Base-by-base conservation (phyloP, 1,140 invertebrate genomes). In the Eriosoma lanigerum region DNA sequence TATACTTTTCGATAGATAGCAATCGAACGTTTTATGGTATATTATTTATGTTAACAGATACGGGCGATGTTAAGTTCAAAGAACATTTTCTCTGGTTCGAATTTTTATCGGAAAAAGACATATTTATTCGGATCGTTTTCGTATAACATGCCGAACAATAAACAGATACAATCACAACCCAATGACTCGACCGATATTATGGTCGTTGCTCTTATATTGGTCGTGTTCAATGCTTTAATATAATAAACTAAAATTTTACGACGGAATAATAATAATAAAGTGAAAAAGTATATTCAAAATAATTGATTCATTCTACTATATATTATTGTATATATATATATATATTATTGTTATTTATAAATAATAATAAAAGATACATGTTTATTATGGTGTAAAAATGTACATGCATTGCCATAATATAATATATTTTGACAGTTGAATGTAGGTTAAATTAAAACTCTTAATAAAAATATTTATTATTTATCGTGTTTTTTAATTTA, bases 41-140 rank as follows among this genome's bases (percentile, higher is more conserved):
- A 50, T 72, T 72, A 72, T 72, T 72, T 72, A 72, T 52, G 68
- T 72, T 29, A 52, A 29, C 46, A 72, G 48, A 72, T 50, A 72
- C 26, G 48, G 52, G 19, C 24, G 66, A 70, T 46, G 44, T 70
- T 50, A 26, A 48, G 38, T 50, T 9, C 15, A 50, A 48, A 24
- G 21, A 24, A 46, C 64, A 32, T 68, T 46, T 68, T 50, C 9
- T 50, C 17, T 26, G 26, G 24, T 50, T 19, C 46, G 24, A 50
- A 52, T 52, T 46, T 72, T 52, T 72, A 72, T 72, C 68, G 48
- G 68, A 9, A 24, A 52, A 68, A 50, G 24, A 72, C 24, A 52
- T 72, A 52, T 72, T 72, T 52, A 50, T 50, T 72, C 46, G 24
- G 48, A 72, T 46, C 46, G 48, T 52, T 72, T 72, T 52, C 26